Base-by-base conservation (phyloP, 2,113 vertebrate genomes). In the Aphelocoma coerulescens region DNA sequence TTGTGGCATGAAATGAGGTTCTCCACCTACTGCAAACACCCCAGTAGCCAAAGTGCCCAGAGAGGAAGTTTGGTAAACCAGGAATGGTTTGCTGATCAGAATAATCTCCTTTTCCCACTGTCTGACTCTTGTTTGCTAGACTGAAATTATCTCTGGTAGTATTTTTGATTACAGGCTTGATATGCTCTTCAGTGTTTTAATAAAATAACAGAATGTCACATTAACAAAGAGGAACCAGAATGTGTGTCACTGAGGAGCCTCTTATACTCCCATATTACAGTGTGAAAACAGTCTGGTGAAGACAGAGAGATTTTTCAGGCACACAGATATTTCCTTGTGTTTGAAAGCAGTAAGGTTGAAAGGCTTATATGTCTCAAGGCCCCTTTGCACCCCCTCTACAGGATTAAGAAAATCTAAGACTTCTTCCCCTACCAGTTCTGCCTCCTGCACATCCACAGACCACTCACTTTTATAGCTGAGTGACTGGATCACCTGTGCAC, bases 401-500 rank as follows among this genome's bases (percentile, higher is more conserved):
- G 24, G 39, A 77, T 49, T 77, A 49, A 75, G 44, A 44, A 72
- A 75, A 77, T 16, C 15, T 32, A 17, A 21, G 55, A 13, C 39
- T 68, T 79, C 35, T 68, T 12, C 9, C 9, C 7, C 12, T 22
- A 26, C 10, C 49, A 49, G 5, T 61, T 90, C 78, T 72, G 10
- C 35, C 49, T 68, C 18, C 63, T 86, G 65, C 18, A 54, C 32
- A 39, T 30, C n/a, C 41, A 33, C 5, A 51, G 23, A 24, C 33
- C 11, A 6, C 51, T 62, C 48, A 74, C 21, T 73, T 74, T 39
- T 30, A 22, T 13, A 54, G 41, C 58, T 62, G 55, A 84, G 35
- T 3, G 2, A 24, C 44, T 30, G 46, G 12, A 32, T 85, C 39
- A 28, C 24, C 63, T 1, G 0, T 16, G 32, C 15, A 11, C 3